A percentile compares a stretch with the other conserved stretches of the same genome.
Evolutionary conservation across 2,113 vertebrate genomes (phyloP).

Genomic region (Microcebus ravelobensis): DNA sequence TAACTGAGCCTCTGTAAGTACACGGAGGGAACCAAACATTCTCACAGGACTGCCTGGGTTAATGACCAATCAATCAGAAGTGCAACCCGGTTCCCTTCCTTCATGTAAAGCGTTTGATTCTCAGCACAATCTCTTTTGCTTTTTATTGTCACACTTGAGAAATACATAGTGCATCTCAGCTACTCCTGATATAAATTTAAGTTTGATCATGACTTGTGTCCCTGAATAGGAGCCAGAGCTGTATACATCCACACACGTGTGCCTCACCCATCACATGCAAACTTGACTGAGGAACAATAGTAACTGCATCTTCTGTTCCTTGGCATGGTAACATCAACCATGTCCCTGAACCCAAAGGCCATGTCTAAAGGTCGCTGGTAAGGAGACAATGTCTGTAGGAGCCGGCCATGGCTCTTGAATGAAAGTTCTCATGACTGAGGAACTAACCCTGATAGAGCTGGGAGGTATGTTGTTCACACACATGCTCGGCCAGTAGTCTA

Average conservation of each 20-base stretch:
- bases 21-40: not conserved
- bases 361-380: conserved; percentile 4
- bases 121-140: conserved; percentile 18
- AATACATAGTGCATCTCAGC: not conserved
- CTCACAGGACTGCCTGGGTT: not conserved
- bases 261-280: not conserved
- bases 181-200: not conserved
- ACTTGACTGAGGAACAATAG: not conserved
- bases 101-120: not conserved
- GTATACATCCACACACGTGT: not conserved
- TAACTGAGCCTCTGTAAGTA: not conserved
- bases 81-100: not conserved
- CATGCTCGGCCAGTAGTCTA: not conserved
- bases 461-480: not conserved
- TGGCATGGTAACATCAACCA: not conserved
- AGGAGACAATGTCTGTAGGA: conserved; percentile 4
- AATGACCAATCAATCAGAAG: not conserved
- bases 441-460: not conserved
- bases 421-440: not conserved
- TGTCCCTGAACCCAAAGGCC: not conserved
- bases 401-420: not conserved
- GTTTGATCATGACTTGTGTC: not conserved
- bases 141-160: not conserved
- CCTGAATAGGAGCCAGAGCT: not conserved
- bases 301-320: not conserved